Evolutionary conservation across 1,140 invertebrate genomes (phyloP).

Genomic region (Zophobas atratus): DNA sequence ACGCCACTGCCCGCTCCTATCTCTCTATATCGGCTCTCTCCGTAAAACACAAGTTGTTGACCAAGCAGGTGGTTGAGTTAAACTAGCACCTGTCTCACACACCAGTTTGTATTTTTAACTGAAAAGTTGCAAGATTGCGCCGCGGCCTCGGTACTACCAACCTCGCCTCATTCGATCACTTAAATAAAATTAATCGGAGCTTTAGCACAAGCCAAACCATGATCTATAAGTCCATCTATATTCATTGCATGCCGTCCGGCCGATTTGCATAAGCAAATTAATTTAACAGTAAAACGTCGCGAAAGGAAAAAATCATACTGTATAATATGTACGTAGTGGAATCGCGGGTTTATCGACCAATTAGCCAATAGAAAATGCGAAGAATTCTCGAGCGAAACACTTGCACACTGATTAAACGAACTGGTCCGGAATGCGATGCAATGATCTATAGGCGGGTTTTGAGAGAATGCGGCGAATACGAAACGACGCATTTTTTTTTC

Average conservation of each 20-base stretch:
- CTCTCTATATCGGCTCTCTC: constrained; percentile 24
- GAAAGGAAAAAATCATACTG: constrained; percentile 16
- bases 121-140: constrained; percentile 50
- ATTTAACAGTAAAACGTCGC: constrained; percentile 38
- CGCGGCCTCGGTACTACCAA: constrained; percentile 29
- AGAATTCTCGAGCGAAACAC: constrained; percentile 51
- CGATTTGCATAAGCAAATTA: constrained; percentile 39
- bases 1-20: constrained; percentile 4
- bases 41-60: constrained; percentile 45
- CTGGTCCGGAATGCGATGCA: constrained; percentile 41
- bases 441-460: constrained; percentile 39
- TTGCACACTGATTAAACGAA: constrained; percentile 48
- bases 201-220: constrained; percentile 23
- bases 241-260: constrained; percentile 31
- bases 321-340: neutral
- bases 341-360: constrained; percentile 46
- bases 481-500: too few relatives aligned
- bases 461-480: too few relatives aligned
- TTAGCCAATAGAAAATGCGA: constrained; percentile 51
- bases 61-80: constrained; percentile 54
- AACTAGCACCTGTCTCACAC: constrained; percentile 56
- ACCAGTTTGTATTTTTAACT: constrained; percentile 57
- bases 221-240: constrained; percentile 34
- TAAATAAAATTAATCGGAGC: constrained; percentile 30
- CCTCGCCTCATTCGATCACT: constrained; percentile 10